Evolutionary conservation across 2,113 vertebrate species (phyloP), one percentile per base, ranked within the genome.

Genomic region (Ammodytes marinus): DNA sequence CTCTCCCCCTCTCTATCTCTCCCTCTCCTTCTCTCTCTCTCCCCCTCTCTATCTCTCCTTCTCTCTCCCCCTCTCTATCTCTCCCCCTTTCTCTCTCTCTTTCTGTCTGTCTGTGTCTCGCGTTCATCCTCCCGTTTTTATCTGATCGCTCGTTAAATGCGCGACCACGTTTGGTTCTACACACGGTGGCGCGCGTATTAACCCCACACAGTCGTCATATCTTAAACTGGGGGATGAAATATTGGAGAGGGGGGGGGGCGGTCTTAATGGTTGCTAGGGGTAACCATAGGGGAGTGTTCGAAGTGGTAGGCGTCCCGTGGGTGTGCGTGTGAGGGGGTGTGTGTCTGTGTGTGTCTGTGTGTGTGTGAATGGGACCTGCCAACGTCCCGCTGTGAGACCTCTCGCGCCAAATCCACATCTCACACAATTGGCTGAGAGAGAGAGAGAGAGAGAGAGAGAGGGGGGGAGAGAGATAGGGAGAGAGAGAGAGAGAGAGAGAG

Each of bases 351-450:
- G 65, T 40, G 66, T 15, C 35, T 5, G 35, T 1, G 52, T n/a
- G 78, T 15, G 55, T 10, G 67, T 17, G 14, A 0, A 60, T 15
- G 40, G 11, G 65, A 78, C 75, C 69, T 82, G 85, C 83, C 50
- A 68, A 27, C 58, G 42, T 84, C 85, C 82, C 52, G 59, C 72
- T 78, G 80, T 5, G 82, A 66, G 82, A 82, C 69, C 80, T 76
- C 79, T 88, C 84, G 86, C 91, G 86, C 89, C 91, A 90, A 88
- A 86, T 91, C 42, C 27, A 27, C 49, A 63, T 58, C 69, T 58
- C 74, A 82, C 40, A 83, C 87, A 84, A 83, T 84, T 86, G 88
- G 60, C 46, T 27, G 81, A 68, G 49, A 45, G 72, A 52, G 59
- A 27, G 27, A 50, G 77, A 15, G 27, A 52, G n/a, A 74, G 47